Evolutionary conservation across 1,140 invertebrate genomes (phyloP), one percentile per base, ranked within the genome.

Genomic region (Drosophila subobscura): DNA sequence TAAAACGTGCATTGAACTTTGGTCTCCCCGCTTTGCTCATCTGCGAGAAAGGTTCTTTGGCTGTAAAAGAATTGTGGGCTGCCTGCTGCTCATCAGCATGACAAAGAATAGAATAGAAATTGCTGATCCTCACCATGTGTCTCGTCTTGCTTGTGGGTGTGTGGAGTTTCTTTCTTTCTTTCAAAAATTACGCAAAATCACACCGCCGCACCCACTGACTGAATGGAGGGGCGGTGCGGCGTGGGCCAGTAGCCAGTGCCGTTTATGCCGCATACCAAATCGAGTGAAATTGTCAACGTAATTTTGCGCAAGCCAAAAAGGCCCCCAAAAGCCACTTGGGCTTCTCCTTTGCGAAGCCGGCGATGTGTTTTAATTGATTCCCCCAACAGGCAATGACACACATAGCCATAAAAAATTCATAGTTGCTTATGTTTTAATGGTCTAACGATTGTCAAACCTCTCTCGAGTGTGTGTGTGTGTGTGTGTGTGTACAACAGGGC

Each of bases 241-340:
- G n/a, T n/a, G n/a, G n/a, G 44, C 27, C 12, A 42, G 42, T 76
- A 61, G 68, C 10, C 10, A 70, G 67, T 63, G 71, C 57, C 71
- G 58, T 85, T 74, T 60, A 77, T 79, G 66, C 57, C 58, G 80
- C 80, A 85, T 84, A 78, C 79, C 74, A 83, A 83, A 74, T 72
- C 51, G 52, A 75, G 83, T 83, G 83, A 86, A 86, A 86, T 86
- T 84, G 75, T 73, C 75, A 88, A 89, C 83, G 83, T 88, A 88
- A 88, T 79, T 88, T 88, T 89, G 65, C 83, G 84, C 83, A 88
- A 88, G 75, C 50, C 14, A 70, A 70, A 72, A 68, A 60, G 58
- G 42, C 65, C 33, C 58, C 41, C 47, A 45, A 65, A 70, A 45
- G 16, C 16, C 60, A 23, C 46, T 46, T 67, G 41, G 41, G 44